A percentile compares a stretch with the other conserved stretches of the same genome.
Conservation (phyloP, 1,140 invertebrate species). For the Catajapyx aquilonaris region DNA sequence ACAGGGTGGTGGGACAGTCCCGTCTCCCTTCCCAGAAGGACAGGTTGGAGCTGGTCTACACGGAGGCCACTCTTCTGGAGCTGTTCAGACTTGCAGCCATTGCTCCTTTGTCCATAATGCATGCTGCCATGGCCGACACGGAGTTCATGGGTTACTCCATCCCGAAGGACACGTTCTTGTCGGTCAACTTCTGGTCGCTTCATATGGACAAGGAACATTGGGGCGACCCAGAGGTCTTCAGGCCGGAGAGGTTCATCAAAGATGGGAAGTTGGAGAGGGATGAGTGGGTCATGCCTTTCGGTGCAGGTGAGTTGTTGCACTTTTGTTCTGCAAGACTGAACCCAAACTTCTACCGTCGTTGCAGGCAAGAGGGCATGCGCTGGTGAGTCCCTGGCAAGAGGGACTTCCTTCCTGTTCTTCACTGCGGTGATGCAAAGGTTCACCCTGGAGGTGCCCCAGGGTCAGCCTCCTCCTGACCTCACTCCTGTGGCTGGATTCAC, state of each 20-base stretch:
- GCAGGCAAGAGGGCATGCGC: constrained; percentile 15
- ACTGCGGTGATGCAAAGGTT: constrained; percentile 14
- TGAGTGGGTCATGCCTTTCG: no score
- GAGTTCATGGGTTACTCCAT: background rate
- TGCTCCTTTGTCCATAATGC: background rate
- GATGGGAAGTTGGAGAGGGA: no score
- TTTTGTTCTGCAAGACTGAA: no score
- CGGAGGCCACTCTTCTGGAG: background rate
- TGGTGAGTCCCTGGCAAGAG: constrained; percentile 15
- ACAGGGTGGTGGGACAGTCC: constrained; percentile 21
- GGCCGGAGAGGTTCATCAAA: constrained; percentile 18
- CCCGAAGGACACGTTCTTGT: constrained; percentile 10
- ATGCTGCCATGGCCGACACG: background rate
- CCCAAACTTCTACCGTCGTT: no score
- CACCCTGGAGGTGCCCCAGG: constrained; percentile 7
- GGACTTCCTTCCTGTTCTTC: constrained; percentile 15
- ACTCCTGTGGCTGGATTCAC: constrained; percentile 9
- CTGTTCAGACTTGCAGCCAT: background rate
- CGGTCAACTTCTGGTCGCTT: constrained; percentile 13
- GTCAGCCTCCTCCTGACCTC: constrained; percentile 6
- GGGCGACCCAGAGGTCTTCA: constrained; percentile 19
- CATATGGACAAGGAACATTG: constrained; percentile 18
- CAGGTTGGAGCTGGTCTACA: constrained; percentile 13
- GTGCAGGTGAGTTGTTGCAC: no score
- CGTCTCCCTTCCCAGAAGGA: constrained; percentile 22